Evolutionary conservation across 2,113 vertebrate species (phyloP), one percentile per base, ranked within the genome.

Genomic region (Sinocyclocheilus anophthalmus): DNA sequence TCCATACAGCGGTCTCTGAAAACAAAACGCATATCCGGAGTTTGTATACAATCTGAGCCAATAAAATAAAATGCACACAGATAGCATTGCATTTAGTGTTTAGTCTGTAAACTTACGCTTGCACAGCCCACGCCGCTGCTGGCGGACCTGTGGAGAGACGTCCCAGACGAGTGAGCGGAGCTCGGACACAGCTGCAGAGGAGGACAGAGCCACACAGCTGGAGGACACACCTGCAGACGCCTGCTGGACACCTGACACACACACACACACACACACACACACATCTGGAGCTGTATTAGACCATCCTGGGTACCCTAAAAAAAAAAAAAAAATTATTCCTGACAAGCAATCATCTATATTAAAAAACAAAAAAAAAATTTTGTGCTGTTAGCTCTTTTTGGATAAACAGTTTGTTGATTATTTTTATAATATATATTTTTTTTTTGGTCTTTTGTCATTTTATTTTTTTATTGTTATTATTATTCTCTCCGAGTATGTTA

Each of bases 181-280:
- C 50, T 13, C 30, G 57, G 30, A 83, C 88, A 88, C 13, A 50
- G 65, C 55, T 86, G 79, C 9, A 82, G 9, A 18, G 83, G 37
- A n/a, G 81, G 59, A 77, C 83, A 76, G 59, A 63, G 2, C 50
- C n/a, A 85, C 88, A 88, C 13, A 50, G 73, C 55, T 86, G 79
- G 24, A 82, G 9, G 42, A 42, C 42, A 42, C 42, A n/a, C 78
- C 45, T 61, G 65, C 16, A 63, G 4, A 33, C 69, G 16, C 18
- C 81, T 57, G 73, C 30, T 50, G 45, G 65, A 82, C n/a, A 16
- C 16, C 84, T 86, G 1, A 45, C 16, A 76, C 42, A 76, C 5
- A 82, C 33, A 9, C 76, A 81, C 8, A 1, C 12, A 67, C 39
- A 42, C 42, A 42, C 37, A 37, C 37, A 37, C 7, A 42, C 39